Evolutionary conservation across 2,888 invertebrate genomes (phyloP).

Genomic region (Lasioglossum oenotherae): DNA sequence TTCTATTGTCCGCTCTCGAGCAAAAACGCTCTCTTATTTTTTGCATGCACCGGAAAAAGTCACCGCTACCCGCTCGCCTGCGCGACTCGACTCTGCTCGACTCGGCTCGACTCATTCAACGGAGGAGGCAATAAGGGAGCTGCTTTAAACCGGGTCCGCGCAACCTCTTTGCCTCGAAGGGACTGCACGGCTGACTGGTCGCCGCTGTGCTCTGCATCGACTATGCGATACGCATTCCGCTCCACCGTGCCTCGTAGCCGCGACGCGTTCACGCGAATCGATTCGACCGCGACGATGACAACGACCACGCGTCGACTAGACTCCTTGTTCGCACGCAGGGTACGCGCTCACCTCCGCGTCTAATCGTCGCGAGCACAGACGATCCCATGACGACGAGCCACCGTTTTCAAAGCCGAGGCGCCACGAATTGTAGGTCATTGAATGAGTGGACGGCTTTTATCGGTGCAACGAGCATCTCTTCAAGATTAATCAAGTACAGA

Average conservation of each 20-base stretch:
- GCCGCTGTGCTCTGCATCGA: neutral
- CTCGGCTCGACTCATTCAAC: slow-evolving; percentile 48
- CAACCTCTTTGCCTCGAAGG: slow-evolving; percentile 33
- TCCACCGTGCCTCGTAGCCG: neutral
- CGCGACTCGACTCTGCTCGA: neutral
- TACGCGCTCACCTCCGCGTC: neutral
- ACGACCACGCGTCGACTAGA: neutral
- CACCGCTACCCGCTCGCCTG: slow-evolving; percentile 38
- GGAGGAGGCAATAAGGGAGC: slow-evolving; percentile 49
- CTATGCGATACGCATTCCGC: neutral
- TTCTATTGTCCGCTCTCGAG: slow-evolving; percentile 78
- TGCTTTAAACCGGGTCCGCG: slow-evolving; percentile 39
- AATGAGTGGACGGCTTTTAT: neutral
- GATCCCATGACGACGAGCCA: neutral
- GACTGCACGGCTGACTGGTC: neutral
- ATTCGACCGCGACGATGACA: neutral
- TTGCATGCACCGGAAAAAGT: slow-evolving; percentile 73
- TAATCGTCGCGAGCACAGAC: neutral
- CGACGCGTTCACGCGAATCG: slow-evolving; percentile 24
- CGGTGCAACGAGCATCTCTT: neutral
- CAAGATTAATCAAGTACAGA: neutral
- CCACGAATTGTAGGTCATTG: neutral
- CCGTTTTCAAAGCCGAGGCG: neutral
- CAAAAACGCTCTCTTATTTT: slow-evolving; percentile 78
- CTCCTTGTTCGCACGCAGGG: neutral